A percentile compares a stretch with the other conserved stretches of the same genome.
phyloP scores from a whole-genome alignment of 2,113 vertebrate genomes.

The Thryonomys swinderianus region DNA sequence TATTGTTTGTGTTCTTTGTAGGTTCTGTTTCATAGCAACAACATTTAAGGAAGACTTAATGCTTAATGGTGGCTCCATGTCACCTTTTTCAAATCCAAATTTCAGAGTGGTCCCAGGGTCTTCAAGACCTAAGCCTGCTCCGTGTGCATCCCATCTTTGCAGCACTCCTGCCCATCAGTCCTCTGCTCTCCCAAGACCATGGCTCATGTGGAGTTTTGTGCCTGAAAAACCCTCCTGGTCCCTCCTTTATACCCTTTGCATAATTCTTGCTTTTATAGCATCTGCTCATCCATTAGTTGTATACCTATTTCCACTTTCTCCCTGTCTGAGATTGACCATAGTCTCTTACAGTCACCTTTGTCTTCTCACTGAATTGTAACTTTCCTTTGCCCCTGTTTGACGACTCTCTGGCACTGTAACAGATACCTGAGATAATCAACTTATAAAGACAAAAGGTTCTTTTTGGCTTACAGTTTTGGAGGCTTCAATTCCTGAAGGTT shows the following conservation, averaged over 20 bases:
- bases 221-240: not conserved
- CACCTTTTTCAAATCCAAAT: not conserved
- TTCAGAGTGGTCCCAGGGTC: not conserved
- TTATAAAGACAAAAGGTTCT: not conserved
- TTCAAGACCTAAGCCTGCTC: not conserved
- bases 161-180: not conserved
- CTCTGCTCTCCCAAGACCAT: not conserved
- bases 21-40: not conserved
- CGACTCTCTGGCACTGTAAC: not conserved
- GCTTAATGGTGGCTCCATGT: not conserved
- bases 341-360: not conserved
- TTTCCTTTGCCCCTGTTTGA: not conserved
- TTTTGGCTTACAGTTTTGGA: not conserved
- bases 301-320: not conserved
- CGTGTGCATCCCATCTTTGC: not conserved
- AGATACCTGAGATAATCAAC: not conserved
- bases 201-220: not conserved
- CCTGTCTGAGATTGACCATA: not conserved
- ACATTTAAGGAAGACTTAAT: not conserved
- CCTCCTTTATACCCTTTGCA: not conserved
- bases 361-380: not conserved
- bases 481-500: not conserved
- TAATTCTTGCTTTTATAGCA: not conserved
- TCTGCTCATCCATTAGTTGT: not conserved
- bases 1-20: not conserved